A percentile compares a stretch with the other conserved stretches of the same genome.
Evolutionary conservation across 2,888 invertebrate species (phyloP).

Genomic region (Clanis bilineata): DNA sequence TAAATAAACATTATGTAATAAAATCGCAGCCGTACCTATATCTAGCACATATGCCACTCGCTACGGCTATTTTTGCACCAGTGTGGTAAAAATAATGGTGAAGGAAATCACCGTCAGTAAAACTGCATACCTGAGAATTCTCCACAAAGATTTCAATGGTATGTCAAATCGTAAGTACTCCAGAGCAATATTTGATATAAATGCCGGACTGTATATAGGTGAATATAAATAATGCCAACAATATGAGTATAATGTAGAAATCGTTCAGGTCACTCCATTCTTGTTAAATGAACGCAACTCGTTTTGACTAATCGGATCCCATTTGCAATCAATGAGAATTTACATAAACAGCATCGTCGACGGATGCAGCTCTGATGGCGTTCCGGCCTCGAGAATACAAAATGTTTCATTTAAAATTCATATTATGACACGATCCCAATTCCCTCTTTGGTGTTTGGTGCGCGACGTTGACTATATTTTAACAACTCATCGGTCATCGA

Average conservation of each 20-base stretch:
- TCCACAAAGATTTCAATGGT: not conserved
- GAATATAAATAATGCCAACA: not conserved
- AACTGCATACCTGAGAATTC: too few species aligned
- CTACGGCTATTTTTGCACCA: too few species aligned
- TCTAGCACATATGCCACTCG: too few species aligned
- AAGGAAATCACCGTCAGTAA: too few species aligned
- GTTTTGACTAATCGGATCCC: constrained; percentile 53
- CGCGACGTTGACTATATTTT: constrained; percentile 18
- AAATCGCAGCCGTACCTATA: too few species aligned
- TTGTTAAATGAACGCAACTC: constrained; percentile 44
- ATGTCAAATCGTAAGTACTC: not conserved
- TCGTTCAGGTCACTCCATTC: not conserved
- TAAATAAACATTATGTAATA: not conserved
- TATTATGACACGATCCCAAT: constrained; percentile 29
- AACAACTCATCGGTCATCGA: not conserved
- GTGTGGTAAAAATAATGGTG: too few species aligned
- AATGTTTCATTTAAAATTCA: constrained; percentile 47
- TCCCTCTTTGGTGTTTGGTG: constrained; percentile 29
- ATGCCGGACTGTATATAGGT: not conserved
- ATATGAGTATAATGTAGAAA: not conserved
- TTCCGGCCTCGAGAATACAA: constrained; percentile 45
- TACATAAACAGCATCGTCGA: constrained; percentile 62
- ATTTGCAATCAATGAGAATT: constrained; percentile 78
- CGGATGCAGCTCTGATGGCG: constrained; percentile 43
- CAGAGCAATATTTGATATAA: not conserved